Evolutionary conservation across 2,888 invertebrate species (phyloP), one percentile per base, ranked within the genome.

Genomic region (Tholera decimalis): DNA sequence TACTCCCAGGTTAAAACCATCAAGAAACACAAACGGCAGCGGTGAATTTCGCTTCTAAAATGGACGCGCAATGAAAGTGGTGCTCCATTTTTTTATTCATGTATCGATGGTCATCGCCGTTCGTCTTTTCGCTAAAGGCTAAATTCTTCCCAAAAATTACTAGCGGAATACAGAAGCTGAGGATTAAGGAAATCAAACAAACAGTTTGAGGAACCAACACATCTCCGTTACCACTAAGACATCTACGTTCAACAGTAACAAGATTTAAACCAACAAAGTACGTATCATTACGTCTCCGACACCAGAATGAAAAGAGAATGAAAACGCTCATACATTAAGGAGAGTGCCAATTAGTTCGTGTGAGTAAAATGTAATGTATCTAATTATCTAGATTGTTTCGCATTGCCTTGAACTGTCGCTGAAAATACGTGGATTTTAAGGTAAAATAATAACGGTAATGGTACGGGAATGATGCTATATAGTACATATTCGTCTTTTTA

Each of bases 331-430:
- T 83, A 64, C 47, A 77, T 83, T 72, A 70, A 43, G 26, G 51
- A 68, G 76, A 83, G 83, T 77, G 73, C 73, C 76, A 82, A 83
- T 80, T 83, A 80, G 82, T 82, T 77, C 70, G 76, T 71, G 69
- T 55, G 57, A 59, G 76, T 62, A 62, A 70, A 68, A 70, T 72
- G 68, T 79, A 77, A 77, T 77, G 76, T 59, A 68, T 67, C 61
- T 78, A 73, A 83, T 83, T 77, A 77, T 83, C 64, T 58, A 50
- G 41, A 72, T 72, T 77, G 61, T 79, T 54, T 76, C 63, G 44
- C 51, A 47, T 65, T 63, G 11, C 67, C 63, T 56, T 70, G 59
- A 66, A 64, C 43, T 44, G 43, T 26, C 33, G 11, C 60, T 58
- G 67, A 18, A 55, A 67, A 63, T 51, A 44, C 41, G 30, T 2